Base-by-base conservation (phyloP, 2,797 vertebrate species). In the Linurgus olivaceus region DNA sequence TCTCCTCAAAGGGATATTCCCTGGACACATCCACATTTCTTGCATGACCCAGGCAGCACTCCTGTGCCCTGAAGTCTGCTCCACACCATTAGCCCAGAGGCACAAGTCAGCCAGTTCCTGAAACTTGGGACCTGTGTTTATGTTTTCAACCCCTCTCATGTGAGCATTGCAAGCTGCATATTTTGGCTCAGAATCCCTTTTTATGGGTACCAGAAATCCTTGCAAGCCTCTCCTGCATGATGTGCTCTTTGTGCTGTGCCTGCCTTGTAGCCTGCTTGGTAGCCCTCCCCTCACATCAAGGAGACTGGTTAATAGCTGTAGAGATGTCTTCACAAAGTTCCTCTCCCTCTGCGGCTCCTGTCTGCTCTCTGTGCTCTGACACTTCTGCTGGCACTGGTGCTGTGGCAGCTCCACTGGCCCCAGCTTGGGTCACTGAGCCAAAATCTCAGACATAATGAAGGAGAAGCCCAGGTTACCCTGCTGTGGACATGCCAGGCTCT, bases 111-210 rank as follows among this genome's bases (percentile, higher is more conserved):
- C 29, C 24, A 31, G 18, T 4, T 51, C 13, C 38, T 75, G 17
- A 0, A 1, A n/a, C 44, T 31, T 59, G 26, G 24, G 29, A 28
- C 23, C 33, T 3, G 2, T 11, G 11, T 11, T 15, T 62, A 16
- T 9, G 8, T 33, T 77, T 71, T 63, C 28, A 13, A 17, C 6
- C 24, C 59, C 37, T 59, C 37, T 68, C 44, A 76, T 25, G 9
- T 31, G 50, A 72, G 14, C 21, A 3, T 19, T 52, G 48, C 45
- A 62, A 87, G 35, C 20, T 11, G 10, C 6, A 3, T 0, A 0
- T 73, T 90, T 85, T 82, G 59, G 10, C 52, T 63, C 33, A 55
- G 20, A 7, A 52, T 35, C 20, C 48, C 26, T 57, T 75, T 71
- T n/a, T 35, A 42, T 7, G 12, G 21, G n/a, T 67, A 35, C 7